Evolutionary conservation across 2,797 vertebrate genomes (phyloP).

Genomic region (Tragelaphus oryx): DNA sequence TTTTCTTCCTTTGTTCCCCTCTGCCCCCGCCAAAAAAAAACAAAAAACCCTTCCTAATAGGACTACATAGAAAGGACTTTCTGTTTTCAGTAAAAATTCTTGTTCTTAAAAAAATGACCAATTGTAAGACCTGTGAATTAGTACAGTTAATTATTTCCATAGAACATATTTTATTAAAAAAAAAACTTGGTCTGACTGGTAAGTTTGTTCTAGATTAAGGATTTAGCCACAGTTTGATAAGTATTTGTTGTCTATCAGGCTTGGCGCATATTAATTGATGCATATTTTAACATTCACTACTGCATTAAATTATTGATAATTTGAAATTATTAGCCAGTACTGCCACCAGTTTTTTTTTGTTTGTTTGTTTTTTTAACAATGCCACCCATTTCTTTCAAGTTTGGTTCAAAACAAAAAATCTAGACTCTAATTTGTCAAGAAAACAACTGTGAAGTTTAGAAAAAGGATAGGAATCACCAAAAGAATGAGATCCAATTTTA

Average conservation of each 20-base stretch:
- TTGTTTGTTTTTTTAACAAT: slow-evolving; percentile 54
- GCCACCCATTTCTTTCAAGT: slow-evolving; percentile 58
- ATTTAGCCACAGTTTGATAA: slow-evolving; percentile 76
- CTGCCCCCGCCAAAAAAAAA: neutral
- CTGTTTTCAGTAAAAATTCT: slow-evolving; percentile 46
- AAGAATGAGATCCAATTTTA: slow-evolving; percentile 10
- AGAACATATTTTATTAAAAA: slow-evolving; percentile 65
- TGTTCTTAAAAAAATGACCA: slow-evolving; percentile 21
- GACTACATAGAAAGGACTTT: neutral
- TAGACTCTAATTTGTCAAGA: slow-evolving; percentile 56
- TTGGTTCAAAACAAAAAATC: slow-evolving; percentile 65
- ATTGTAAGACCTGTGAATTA: slow-evolving; percentile 67
- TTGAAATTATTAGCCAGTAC: slow-evolving; percentile 73
- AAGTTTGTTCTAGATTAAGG: slow-evolving; percentile 79
- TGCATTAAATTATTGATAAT: slow-evolving; percentile 78
- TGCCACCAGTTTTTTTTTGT: neutral
- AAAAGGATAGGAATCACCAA: slow-evolving; percentile 23
- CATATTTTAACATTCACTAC: slow-evolving; percentile 78
- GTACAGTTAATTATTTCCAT: slow-evolving; percentile 75
- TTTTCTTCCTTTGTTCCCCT: slow-evolving; percentile 43
- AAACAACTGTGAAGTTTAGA: slow-evolving; percentile 17
- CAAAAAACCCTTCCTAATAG: neutral
- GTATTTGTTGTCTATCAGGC: slow-evolving; percentile 74
- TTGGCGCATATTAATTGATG: slow-evolving; percentile 73
- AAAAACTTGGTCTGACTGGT: slow-evolving; percentile 63